phyloP scores from a whole-genome alignment of 2,113 vertebrate species.

The Salminus brasiliensis region DNA sequence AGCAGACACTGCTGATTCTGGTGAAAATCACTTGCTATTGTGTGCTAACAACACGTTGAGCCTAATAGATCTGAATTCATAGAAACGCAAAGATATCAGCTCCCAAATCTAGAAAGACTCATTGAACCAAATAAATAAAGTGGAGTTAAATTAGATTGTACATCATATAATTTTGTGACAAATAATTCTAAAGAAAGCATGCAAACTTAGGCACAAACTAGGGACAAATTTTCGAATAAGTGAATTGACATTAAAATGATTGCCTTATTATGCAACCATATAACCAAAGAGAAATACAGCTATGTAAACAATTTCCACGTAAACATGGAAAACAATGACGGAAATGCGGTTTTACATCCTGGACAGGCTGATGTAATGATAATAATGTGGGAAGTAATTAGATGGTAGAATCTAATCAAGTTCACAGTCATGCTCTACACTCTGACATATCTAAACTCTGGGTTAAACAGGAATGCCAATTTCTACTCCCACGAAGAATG shows the following conservation, averaged over 20 bases:
- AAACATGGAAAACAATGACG: too few relatives aligned
- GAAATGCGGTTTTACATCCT: too few relatives aligned
- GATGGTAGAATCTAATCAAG: slow-evolving; percentile 46
- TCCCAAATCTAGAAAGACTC: not conserved
- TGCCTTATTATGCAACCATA: not conserved
- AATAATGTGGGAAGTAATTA: slow-evolving; percentile 47
- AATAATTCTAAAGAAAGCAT: not conserved
- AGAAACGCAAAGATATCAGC: not conserved
- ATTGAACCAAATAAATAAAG: not conserved
- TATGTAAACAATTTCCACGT: too few relatives aligned
- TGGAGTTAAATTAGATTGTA: not conserved
- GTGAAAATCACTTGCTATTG: not conserved
- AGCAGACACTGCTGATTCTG: not conserved
- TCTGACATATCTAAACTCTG: slow-evolving; percentile 35
- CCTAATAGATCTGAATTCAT: not conserved
- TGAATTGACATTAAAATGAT: too few relatives aligned
- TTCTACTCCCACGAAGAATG: slow-evolving; percentile 36
- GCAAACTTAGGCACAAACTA: too few relatives aligned
- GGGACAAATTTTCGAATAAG: too few relatives aligned
- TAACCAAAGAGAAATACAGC: not conserved
- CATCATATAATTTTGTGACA: not conserved
- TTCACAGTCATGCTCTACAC: not conserved
- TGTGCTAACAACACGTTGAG: too few relatives aligned
- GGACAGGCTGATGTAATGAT: slow-evolving; percentile 30
- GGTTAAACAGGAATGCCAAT: slow-evolving; percentile 46